Evolutionary conservation across 2,888 invertebrate genomes (phyloP).

Genomic region (Troides oblongomaculatus): DNA sequence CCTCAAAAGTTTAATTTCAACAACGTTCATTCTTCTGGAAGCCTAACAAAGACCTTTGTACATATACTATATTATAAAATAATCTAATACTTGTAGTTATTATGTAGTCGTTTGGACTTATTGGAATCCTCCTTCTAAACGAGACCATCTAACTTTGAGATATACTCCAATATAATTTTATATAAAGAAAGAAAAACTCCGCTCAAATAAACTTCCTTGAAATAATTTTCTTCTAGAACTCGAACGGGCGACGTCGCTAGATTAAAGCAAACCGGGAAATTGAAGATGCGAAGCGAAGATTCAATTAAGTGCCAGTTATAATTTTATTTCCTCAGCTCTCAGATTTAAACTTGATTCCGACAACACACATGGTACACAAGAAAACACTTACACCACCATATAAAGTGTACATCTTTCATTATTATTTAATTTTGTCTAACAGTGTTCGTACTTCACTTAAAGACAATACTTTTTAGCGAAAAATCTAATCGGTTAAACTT

Average conservation of each 20-base stretch:
- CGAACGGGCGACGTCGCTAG: slow-evolving; percentile 6
- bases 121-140: too few species aligned
- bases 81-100: too few species aligned
- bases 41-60: too few species aligned
- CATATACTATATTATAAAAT: too few species aligned
- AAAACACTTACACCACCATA: neutral
- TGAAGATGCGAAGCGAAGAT: slow-evolving; percentile 21
- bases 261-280: slow-evolving; percentile 19
- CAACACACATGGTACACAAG: neutral
- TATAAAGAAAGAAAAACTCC: neutral
- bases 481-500: too few species aligned
- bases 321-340: neutral
- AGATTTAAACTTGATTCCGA: neutral
- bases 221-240: slow-evolving; percentile 8
- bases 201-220: neutral
- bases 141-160: too few species aligned
- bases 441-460: neutral
- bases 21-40: too few species aligned
- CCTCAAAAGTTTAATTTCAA: too few species aligned
- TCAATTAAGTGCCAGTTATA: slow-evolving; percentile 7
- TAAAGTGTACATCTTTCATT: neutral
- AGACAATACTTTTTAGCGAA: neutral
- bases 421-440: too few species aligned
- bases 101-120: too few species aligned
- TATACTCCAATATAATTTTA: neutral